Percentiles rank a stretch among this genome's conserved stretches.
These are phyloP conservation scores for Epizoanthus illoricatus DNA, from an alignment of 92 coral and sea anemone genomes.

Conservation along the genomic window DNA sequence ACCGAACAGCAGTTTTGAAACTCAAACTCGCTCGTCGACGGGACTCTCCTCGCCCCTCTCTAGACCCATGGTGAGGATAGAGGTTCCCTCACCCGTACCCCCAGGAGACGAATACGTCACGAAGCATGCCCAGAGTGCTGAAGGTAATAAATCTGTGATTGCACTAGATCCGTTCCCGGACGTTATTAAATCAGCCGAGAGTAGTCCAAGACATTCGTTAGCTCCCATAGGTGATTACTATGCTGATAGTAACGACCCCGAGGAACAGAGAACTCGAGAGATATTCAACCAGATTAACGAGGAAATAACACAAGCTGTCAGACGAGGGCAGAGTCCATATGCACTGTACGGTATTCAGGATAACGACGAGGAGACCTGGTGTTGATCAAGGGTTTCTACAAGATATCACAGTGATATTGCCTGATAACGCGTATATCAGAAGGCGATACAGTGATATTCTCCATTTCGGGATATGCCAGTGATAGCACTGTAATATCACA, in stretches of 20 bases:
- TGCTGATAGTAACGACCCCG: constrained; percentile 54
- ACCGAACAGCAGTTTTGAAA: constrained; percentile 24
- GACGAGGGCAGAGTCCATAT: constrained; percentile 91
- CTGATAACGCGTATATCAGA: neutral
- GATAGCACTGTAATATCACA: too few species aligned
- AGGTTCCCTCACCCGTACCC: constrained; percentile 63
- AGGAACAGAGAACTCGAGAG: constrained; percentile 71
- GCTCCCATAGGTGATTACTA: constrained; percentile 70
- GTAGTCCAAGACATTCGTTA: constrained; percentile 88
- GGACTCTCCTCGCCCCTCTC: constrained; percentile 71
- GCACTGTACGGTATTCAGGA: constrained; percentile 91
- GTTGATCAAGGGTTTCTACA: constrained; percentile 43
- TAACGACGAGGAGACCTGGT: constrained; percentile 99
- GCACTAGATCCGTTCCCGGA: constrained; percentile 93
- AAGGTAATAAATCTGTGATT: constrained; percentile 51
- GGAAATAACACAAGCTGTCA: constrained; percentile 86
- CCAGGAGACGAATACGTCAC: constrained; percentile 41
- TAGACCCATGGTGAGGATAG: constrained; percentile 77
- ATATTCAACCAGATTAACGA: constrained; percentile 83
- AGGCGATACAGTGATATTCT: neutral
- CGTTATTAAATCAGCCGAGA: constrained; percentile 95
- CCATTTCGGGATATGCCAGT: neutral
- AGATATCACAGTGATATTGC: neutral
- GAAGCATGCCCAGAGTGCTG: constrained; percentile 36
- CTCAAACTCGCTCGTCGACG: constrained; percentile 75